Base-by-base conservation (phyloP, 2,888 invertebrate genomes). In the Schrankia costaestrigalis region DNA sequence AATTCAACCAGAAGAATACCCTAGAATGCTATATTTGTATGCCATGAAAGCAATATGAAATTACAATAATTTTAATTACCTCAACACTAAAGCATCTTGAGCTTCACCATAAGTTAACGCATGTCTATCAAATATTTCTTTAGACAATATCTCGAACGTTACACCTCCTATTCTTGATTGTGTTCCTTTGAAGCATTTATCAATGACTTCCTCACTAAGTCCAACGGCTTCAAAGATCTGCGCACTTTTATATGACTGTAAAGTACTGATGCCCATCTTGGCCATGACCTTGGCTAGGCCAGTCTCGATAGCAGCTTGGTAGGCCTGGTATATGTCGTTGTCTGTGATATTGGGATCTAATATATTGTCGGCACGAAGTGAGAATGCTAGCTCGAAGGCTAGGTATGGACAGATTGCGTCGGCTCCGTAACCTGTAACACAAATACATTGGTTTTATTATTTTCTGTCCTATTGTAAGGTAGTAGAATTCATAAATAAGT, bases 181-280 rank as follows among this genome's bases (percentile, higher is more conserved):
- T 0, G 92, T 91, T 45, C 91, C 90, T 81, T 90, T 95, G 88
- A 99, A 99, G 78, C 99, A 98, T 65, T 95, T 95, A 37, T 97
- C 95, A 41, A 99, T 91, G 0, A 99, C 95, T 63, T 99, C 98
- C 40, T 94, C 91, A 21, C 95, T 93, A 26, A 99, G 80, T 0
- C 99, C 99, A 6, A 99, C 98, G 0, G 98, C 98, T 81, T 99
- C 99, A 71, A 99, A 99, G 61, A 99, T 99, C 87, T 99, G 99
- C 0, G 99, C 99, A 46, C 98, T 96, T 88, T 98, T 99, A 84
- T 99, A 99, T 0, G 98, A 98, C 76, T 99, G 99, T 22, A 99
- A 87, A 0, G 99, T 99, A 36, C 97, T 98, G 69, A 99, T 99
- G 36, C 99, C 99, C 99, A 99, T 99, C 80, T 99, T 99, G 3